Evolutionary conservation across 2,888 invertebrate species (phyloP).

Genomic region (Plutella xylostella): DNA sequence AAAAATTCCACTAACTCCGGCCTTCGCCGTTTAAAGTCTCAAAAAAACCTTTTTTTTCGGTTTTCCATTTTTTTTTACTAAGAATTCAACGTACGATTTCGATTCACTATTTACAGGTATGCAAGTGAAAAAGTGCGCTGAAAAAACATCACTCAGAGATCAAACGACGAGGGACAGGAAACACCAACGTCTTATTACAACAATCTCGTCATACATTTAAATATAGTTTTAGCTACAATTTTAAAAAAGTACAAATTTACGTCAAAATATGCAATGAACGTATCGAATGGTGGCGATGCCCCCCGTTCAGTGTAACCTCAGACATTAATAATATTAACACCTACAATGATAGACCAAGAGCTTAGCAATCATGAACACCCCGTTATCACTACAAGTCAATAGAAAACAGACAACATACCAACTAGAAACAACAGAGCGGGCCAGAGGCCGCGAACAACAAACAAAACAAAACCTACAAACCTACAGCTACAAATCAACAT

Average conservation of each 20-base stretch:
- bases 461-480: conserved; percentile 55
- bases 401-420: conserved; percentile 39
- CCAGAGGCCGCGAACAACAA: conserved; percentile 26
- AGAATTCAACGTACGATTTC: conserved; percentile 29
- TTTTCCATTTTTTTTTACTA: conserved; percentile 35
- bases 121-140: conserved; percentile 46
- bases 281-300: conserved; percentile 25
- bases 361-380: conserved; percentile 16
- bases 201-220: conserved; percentile 22
- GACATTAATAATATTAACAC: conserved; percentile 52
- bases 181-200: conserved; percentile 20
- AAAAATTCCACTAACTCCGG: conserved; percentile 39
- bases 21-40: conserved; percentile 37
- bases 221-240: conserved; percentile 31
- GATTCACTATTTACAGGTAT: conserved; percentile 45
- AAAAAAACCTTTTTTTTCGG: conserved; percentile 51
- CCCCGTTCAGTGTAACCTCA: conserved; percentile 38
- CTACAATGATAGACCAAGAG: conserved; percentile 27
- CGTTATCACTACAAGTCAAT: conserved; percentile 22
- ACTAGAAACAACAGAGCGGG: conserved; percentile 32
- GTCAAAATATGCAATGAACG: conserved; percentile 28
- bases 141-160: conserved; percentile 44
- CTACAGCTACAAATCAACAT: conserved; percentile 30
- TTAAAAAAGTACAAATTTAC: conserved; percentile 50
- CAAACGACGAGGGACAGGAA: conserved; percentile 41